Evolutionary conservation across 2,888 invertebrate genomes (phyloP).

Genomic region (Trichacis sp.): DNA sequence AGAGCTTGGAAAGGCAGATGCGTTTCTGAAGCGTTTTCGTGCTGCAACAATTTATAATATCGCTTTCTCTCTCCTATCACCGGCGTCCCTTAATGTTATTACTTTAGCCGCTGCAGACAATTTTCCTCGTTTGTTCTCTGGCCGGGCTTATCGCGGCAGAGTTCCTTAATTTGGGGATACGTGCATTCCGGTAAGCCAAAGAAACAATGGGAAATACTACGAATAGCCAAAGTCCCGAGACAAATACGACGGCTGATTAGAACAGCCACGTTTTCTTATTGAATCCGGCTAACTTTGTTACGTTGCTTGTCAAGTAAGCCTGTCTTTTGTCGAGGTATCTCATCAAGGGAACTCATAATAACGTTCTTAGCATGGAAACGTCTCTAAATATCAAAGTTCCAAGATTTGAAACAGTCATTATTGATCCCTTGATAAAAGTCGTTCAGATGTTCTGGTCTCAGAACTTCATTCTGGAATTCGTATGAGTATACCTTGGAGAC

Average conservation of each 20-base stretch:
- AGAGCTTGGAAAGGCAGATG: conserved; percentile 28
- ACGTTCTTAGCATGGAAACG: no score
- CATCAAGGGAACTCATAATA: not conserved
- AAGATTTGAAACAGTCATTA: no score
- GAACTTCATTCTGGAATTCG: no score
- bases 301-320: no score
- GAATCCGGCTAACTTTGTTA: not conserved
- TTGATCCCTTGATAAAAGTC: no score
- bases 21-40: conserved; percentile 36
- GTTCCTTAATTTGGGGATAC: conserved; percentile 36
- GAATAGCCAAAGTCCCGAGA: conserved; percentile 22
- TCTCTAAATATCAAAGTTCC: no score
- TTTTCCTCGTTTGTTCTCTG: conserved; percentile 59
- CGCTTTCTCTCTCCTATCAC: conserved; percentile 33
- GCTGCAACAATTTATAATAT: conserved; percentile 64
- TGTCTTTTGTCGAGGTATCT: not conserved
- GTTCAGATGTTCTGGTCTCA: no score
- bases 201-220: conserved; percentile 11
- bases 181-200: conserved; percentile 22
- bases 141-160: conserved; percentile 31
- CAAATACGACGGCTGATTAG: conserved; percentile 26
- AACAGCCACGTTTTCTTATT: not conserved
- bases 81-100: conserved; percentile 48
- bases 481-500: no score
- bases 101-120: conserved; percentile 61